Evolutionary conservation across 2,113 vertebrate genomes (phyloP).

Genomic region (Brachypteracias leptosomus): DNA sequence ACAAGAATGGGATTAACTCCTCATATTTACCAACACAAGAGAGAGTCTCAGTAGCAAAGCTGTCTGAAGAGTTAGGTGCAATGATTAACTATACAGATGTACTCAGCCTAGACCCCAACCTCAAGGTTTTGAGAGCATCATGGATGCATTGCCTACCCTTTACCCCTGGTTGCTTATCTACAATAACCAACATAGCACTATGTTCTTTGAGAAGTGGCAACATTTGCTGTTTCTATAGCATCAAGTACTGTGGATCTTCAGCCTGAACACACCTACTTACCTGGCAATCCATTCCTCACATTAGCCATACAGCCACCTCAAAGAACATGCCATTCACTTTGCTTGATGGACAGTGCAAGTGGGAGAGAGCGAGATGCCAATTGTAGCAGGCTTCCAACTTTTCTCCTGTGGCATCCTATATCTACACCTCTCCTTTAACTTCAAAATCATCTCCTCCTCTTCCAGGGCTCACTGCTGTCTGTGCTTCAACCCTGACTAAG

Average conservation of each 20-base stretch:
- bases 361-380: not conserved
- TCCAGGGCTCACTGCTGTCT: not conserved
- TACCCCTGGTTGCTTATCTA: not conserved
- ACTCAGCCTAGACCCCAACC: not conserved
- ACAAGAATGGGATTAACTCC: not conserved
- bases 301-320: not conserved
- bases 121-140: not conserved
- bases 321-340: not conserved
- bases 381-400: not conserved
- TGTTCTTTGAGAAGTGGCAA: not conserved
- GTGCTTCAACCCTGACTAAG: not conserved
- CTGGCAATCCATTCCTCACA: not conserved
- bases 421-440: not conserved
- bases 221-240: not conserved
- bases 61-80: not conserved
- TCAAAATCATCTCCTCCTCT: not conserved
- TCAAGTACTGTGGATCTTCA: not conserved
- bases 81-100: not conserved
- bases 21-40: not conserved
- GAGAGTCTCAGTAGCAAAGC: not conserved
- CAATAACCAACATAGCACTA: not conserved
- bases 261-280: not conserved
- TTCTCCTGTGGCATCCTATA: not conserved
- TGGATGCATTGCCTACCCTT: fast-evolving
- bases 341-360: not conserved